phyloP scores from a whole-genome alignment of 2,888 invertebrate species.

The Eulithis testata region DNA sequence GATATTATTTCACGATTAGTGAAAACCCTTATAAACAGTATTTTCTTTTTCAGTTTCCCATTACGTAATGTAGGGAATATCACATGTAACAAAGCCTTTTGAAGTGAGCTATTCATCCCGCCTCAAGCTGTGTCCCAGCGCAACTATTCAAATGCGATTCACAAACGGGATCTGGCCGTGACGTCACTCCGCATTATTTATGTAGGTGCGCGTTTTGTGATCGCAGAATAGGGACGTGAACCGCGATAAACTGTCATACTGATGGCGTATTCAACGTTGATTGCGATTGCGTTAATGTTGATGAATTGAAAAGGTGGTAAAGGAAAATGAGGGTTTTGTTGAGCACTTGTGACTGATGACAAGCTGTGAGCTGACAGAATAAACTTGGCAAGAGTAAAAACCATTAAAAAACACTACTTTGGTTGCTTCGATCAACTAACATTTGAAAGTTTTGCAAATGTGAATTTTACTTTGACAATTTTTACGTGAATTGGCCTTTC shows the following conservation, averaged over 20 bases:
- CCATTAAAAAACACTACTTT: background rate
- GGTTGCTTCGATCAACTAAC: no score
- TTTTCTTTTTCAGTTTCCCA: no score
- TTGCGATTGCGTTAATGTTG: slow-evolving; percentile 30
- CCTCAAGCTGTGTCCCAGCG: slow-evolving; percentile 22
- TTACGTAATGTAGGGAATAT: no score
- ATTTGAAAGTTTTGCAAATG: no score
- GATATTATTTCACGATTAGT: no score
- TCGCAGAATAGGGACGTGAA: slow-evolving; percentile 47
- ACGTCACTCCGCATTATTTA: slow-evolving; percentile 80
- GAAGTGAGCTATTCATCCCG: slow-evolving; percentile 6
- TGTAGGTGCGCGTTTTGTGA: slow-evolving; percentile 53
- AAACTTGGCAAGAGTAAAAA: slow-evolving; percentile 4
- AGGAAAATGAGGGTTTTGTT: slow-evolving; percentile 23
- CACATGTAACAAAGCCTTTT: slow-evolving; percentile 2
- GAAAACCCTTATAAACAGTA: no score
- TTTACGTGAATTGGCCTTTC: background rate
- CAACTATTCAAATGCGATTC: slow-evolving; percentile 48
- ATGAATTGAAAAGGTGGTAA: slow-evolving; percentile 26
- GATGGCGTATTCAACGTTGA: slow-evolving; percentile 33
- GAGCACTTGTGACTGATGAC: slow-evolving; percentile 6
- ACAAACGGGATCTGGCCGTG: slow-evolving; percentile 68
- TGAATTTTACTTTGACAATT: background rate
- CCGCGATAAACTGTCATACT: slow-evolving; percentile 42
- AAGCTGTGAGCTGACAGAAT: background rate